Conservation (phyloP, 2,888 invertebrate genomes). For the Dolomedes plantarius region DNA sequence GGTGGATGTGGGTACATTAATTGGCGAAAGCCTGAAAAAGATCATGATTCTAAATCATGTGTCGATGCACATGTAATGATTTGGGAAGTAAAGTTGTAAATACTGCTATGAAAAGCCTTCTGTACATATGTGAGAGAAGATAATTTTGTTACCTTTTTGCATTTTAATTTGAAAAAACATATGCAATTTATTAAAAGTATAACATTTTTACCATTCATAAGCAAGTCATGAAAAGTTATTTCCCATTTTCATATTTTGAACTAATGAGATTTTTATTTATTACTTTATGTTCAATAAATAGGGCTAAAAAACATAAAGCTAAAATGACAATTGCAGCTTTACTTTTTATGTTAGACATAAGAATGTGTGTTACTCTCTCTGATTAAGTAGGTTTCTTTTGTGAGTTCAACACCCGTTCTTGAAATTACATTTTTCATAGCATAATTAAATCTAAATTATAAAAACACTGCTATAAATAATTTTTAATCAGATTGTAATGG, state of each 20-base stretch:
- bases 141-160: conserved; percentile 13
- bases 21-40: conserved; percentile 86
- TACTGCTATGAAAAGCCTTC: conserved; percentile 11
- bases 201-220: conserved; percentile 3
- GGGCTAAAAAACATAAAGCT: not conserved
- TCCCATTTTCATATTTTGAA: not conserved
- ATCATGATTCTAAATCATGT: conserved; percentile 76
- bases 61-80: conserved; percentile 90
- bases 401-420: too few species aligned
- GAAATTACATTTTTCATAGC: too few species aligned
- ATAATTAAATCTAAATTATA: too few species aligned
- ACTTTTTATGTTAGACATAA: not conserved
- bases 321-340: not conserved
- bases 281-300: not conserved
- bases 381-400: too few species aligned
- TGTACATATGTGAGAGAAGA: conserved; percentile 15
- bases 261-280: not conserved
- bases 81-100: conserved; percentile 86
- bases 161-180: conserved; percentile 1
- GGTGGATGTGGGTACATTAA: conserved; percentile 92
- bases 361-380: too few species aligned
- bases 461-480: too few species aligned
- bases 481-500: too few species aligned
- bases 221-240: not conserved
- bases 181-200: not conserved